These are phyloP conservation scores for Hycleus phaleratus DNA, from an alignment of 1,140 invertebrate genomes.

Conservation along the genomic window DNA sequence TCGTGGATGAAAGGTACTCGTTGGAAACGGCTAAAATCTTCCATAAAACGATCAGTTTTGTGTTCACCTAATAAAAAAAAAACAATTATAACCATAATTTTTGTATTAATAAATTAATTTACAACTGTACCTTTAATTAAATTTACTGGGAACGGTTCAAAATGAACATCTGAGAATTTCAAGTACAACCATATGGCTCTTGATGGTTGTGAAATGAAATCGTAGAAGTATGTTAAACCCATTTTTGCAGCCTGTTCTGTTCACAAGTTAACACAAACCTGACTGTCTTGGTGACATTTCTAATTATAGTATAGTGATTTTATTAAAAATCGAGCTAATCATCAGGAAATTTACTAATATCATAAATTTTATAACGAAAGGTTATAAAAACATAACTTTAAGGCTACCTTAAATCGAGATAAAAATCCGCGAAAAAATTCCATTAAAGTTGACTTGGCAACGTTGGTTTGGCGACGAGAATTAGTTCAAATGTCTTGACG, in stretches of 20 bases:
- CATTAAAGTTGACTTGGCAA: no score
- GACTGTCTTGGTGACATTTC: no score
- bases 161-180: constrained; percentile 54
- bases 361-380: no score
- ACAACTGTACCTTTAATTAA: constrained; percentile 45
- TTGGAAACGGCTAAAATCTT: constrained; percentile 65
- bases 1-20: constrained; percentile 74
- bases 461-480: no score
- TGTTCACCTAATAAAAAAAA: constrained; percentile 54
- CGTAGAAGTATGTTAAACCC: constrained; percentile 57
- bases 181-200: constrained; percentile 62
- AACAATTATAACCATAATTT: neutral
- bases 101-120: constrained; percentile 4
- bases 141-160: constrained; percentile 48
- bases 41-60: constrained; percentile 56
- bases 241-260: constrained; percentile 16
- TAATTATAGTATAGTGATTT: no score
- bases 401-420: no score
- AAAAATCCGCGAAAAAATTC: no score
- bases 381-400: no score
- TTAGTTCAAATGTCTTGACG: no score
- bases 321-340: no score
- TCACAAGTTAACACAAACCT: no score
- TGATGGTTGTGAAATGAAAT: constrained; percentile 63
- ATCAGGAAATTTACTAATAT: no score